Percentiles rank a stretch among this genome's conserved stretches.
Evolutionary conservation across 1,140 invertebrate genomes (phyloP).

Genomic region (Calliphora vicina): DNA sequence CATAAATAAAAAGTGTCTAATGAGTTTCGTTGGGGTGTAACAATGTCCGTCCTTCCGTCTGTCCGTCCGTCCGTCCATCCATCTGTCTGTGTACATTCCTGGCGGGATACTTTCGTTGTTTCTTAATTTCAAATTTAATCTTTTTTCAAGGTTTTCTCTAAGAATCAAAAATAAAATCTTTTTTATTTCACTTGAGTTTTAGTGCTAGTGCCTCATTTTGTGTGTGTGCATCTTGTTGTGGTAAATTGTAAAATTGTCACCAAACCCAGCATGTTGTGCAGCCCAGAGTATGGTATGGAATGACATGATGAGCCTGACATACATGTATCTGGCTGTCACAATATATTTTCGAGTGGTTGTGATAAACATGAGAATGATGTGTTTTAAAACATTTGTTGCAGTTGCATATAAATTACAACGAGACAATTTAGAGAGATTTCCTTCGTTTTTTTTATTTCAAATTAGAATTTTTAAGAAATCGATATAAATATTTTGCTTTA

Average conservation of each 20-base stretch:
- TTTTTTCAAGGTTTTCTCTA: neutral
- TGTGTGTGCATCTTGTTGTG: neutral
- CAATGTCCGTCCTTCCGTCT: neutral
- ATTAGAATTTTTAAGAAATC: too few species aligned
- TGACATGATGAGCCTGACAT: neutral
- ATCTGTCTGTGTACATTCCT: neutral
- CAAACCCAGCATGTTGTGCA: neutral
- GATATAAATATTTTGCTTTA: too few species aligned
- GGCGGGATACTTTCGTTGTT: neutral
- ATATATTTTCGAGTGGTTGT: too few species aligned
- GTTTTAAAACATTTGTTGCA: too few species aligned
- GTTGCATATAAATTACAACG: too few species aligned
- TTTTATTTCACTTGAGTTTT: neutral
- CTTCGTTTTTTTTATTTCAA: too few species aligned
- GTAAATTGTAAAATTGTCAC: constrained; percentile 28
- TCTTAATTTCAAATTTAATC: neutral
- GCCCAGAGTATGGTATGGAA: too few species aligned
- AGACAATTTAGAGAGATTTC: too few species aligned
- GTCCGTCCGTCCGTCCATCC: too few species aligned
- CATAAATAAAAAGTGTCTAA: neutral
- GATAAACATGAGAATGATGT: too few species aligned
- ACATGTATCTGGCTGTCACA: neutral
- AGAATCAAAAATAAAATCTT: neutral
- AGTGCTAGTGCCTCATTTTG: neutral
- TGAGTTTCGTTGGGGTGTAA: neutral